phyloP scores from a whole-genome alignment of 2,888 invertebrate species.

The Craniophora ligustri region DNA sequence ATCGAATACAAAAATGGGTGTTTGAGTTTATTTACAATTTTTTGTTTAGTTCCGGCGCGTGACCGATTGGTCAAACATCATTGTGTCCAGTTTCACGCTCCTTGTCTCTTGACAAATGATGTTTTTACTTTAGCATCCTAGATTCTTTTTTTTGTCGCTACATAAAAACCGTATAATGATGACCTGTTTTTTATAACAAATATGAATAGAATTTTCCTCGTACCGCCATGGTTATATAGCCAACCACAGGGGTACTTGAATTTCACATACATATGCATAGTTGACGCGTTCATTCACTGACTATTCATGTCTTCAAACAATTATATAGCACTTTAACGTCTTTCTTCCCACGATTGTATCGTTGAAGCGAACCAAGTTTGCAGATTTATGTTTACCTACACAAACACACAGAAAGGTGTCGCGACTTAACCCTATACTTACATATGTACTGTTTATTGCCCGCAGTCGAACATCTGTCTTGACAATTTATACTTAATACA shows the following conservation, averaged over 20 bases:
- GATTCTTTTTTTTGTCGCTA: slow-evolving; percentile 39
- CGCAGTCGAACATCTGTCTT: too few relatives aligned
- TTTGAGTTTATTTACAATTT: slow-evolving; percentile 61
- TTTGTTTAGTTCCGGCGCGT: slow-evolving; percentile 61
- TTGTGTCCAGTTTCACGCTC: slow-evolving; percentile 71
- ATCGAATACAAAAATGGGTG: slow-evolving; percentile 51
- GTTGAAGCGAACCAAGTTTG: slow-evolving; percentile 68
- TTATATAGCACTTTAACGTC: slow-evolving; percentile 77
- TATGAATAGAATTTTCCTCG: slow-evolving; percentile 44
- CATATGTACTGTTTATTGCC: slow-evolving; percentile 6
- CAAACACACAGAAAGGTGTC: slow-evolving; percentile 47
- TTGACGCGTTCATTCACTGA: slow-evolving; percentile 73
- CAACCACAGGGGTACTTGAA: slow-evolving; percentile 51
- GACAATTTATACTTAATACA: too few relatives aligned
- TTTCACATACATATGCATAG: slow-evolving; percentile 64
- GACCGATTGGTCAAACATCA: slow-evolving; percentile 70
- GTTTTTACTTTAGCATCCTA: slow-evolving; percentile 61
- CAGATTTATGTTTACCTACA: slow-evolving; percentile 75
- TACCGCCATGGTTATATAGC: slow-evolving; percentile 26
- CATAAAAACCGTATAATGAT: slow-evolving; percentile 34
- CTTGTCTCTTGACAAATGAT: slow-evolving; percentile 73
- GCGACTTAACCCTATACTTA: slow-evolving; percentile 23
- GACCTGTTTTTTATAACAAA: slow-evolving; percentile 21
- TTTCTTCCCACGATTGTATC: slow-evolving; percentile 84
- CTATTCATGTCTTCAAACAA: slow-evolving; percentile 78